Evolutionary conservation across 2,888 invertebrate genomes (phyloP), one percentile per base, ranked within the genome.

Genomic region (Sympetrum striolatum): DNA sequence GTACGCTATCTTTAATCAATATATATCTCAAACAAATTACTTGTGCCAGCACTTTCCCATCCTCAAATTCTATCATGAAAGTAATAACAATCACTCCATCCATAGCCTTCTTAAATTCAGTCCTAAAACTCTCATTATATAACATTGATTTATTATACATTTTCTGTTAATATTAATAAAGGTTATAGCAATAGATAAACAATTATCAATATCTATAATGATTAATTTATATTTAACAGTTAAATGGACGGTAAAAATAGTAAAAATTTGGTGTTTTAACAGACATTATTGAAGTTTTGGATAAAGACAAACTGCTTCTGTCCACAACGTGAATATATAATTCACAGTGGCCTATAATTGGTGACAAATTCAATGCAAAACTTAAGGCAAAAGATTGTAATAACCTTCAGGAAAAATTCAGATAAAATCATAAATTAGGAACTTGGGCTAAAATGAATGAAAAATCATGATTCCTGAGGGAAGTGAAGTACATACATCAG

Each of bases 221-320:
- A 60, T 60, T 60, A 86, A 37, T 64, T 37, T 86, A 86, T 60
- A 48, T 73, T 73, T 37, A 64, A 60, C 25, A 37, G 31, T 48
- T 60, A 64, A 86, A 86, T 86, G 86, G 86, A 86, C 86, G 86
- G 86, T 86, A 86, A 86, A 53, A 86, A 86, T 37, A 58, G 86
- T 86, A 60, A 86, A 86, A 60, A 86, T 86, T 86, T 86, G 86
- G 86, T 86, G 86, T 86, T 86, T 22, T 37, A 86, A 86, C 37
- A 86, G 60, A 86, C 12, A 35, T 86, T 86, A 64, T 35, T 73
- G 73, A 31, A 86, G 22, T 64, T 60, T 86, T 86, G 60, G 58
- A 37, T n/a, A 60, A 60, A 86, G 60, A 60, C 73, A 73, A 86
- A 64, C 86, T 64, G 64, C 86, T 60, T 60, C 53, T 15, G 53